phyloP scores from a whole-genome alignment of 2,113 vertebrate species.

The Hypomesus transpacificus region DNA sequence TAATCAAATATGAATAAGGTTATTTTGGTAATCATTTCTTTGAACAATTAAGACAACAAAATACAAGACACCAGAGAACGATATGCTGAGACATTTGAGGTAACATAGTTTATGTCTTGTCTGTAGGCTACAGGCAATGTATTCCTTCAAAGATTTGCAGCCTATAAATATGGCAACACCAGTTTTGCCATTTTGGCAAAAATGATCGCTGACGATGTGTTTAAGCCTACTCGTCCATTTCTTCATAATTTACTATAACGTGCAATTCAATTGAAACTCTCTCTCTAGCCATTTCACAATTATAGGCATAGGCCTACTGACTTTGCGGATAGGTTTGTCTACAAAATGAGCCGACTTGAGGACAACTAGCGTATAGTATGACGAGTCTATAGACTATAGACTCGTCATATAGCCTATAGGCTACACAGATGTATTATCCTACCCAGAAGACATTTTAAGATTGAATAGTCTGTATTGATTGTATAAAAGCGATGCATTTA shows the following conservation, averaged over 20 bases:
- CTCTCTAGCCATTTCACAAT: constrained; percentile 14
- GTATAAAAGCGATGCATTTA: constrained; percentile 37
- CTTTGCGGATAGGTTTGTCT: constrained; percentile 11
- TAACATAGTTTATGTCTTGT: neutral
- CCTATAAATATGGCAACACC: no score
- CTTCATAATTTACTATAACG: neutral
- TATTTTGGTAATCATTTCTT: neutral
- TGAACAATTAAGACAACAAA: neutral
- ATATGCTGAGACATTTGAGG: constrained; percentile 1
- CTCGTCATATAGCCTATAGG: neutral
- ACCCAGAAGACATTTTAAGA: constrained; percentile 1
- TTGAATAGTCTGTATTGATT: neutral
- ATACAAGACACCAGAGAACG: neutral
- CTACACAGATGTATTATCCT: neutral
- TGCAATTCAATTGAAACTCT: neutral
- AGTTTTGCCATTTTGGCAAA: no score
- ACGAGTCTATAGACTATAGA: neutral
- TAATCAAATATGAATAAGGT: neutral
- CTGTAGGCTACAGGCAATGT: no score
- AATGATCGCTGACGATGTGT: no score
- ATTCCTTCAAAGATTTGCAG: no score
- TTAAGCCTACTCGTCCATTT: no score
- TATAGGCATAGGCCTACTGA: neutral
- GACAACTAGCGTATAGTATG: neutral
- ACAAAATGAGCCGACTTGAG: neutral